phyloP scores from a whole-genome alignment of 2,888 invertebrate genomes.

The Lamproptera curius region DNA sequence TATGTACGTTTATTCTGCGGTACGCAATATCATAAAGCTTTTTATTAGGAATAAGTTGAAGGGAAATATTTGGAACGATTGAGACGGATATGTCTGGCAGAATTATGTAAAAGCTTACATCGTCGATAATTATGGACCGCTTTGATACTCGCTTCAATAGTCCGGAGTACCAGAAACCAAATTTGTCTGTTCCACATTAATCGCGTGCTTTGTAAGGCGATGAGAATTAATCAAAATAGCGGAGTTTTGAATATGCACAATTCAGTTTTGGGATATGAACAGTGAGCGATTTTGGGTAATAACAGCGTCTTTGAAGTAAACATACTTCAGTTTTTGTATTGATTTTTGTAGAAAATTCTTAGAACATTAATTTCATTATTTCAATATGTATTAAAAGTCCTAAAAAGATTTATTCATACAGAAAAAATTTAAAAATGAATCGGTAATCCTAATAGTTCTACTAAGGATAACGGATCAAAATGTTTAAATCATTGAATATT shows the following conservation, averaged over 20 bases:
- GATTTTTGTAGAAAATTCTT: background rate
- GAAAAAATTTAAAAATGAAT: too few species aligned
- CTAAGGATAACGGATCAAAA: too few species aligned
- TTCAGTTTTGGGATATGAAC: background rate
- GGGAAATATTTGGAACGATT: background rate
- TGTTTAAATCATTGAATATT: too few species aligned
- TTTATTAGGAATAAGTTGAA: background rate
- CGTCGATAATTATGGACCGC: conserved; percentile 5
- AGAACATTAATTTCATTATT: too few species aligned
- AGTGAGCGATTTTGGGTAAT: background rate
- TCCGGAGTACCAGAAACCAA: conserved; percentile 2
- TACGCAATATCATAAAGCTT: background rate
- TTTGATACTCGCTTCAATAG: conserved; percentile 1
- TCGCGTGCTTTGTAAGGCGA: background rate
- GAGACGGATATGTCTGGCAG: background rate
- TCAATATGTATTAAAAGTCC: too few species aligned
- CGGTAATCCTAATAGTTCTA: too few species aligned
- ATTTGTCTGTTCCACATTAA: conserved; percentile 5
- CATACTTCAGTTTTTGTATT: background rate
- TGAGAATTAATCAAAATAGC: conserved; percentile 1
- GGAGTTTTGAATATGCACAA: background rate
- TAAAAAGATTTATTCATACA: too few species aligned
- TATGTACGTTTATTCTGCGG: too few species aligned
- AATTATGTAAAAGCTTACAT: background rate
- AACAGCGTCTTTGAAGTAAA: too few species aligned